Base-by-base conservation (phyloP, 1,140 invertebrate species). In the Ostrea edulis region DNA sequence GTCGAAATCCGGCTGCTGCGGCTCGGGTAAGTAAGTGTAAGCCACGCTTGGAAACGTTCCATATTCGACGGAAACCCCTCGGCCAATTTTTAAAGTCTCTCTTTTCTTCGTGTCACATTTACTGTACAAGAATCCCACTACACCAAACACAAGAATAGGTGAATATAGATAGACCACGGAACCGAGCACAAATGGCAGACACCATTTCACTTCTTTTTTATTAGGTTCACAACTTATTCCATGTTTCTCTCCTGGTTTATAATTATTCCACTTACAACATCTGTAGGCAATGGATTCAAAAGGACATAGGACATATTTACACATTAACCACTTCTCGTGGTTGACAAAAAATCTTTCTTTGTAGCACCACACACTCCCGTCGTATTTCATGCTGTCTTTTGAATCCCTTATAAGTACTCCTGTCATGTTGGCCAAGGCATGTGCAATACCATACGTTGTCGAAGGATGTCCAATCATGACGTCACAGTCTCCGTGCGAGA, bases 361-460 rank as follows among this genome's bases (percentile, higher is more conserved):
- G 35, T 85, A 89, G 81, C 88, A 87, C 68, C 83, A 89, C n/a
- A 87, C 85, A 25, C 88, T 89, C 3, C 84, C 68, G 11, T 89
- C 68, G 81, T 89, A 89, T 8, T 82, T 77, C 22, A 77, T 17
- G 9, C 29, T 29, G 22, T 68, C 65, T 22, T 77, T 77, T 77
- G 68, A 77, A 77, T 77, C 68, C 5, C 8, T 14, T 77, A 77
- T 25, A 12, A 77, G 68, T 35, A 29, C 35, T 77, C 14, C 25
- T 12, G 68, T 77, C 68, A 77, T 77, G 29, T 77, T 77, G 2
- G 68, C 68, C 22, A 77, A 17, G 0, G 68, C 68, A 29, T 11
- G 12, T 12, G 29, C 29, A 12, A 77, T 35, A 9, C 29, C 25
- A 77, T 29, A 77, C 4, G 68, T 77, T 17, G 29, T 77, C 68